Conservation (phyloP, 1,140 invertebrate species). For the Chironomus tepperi region DNA sequence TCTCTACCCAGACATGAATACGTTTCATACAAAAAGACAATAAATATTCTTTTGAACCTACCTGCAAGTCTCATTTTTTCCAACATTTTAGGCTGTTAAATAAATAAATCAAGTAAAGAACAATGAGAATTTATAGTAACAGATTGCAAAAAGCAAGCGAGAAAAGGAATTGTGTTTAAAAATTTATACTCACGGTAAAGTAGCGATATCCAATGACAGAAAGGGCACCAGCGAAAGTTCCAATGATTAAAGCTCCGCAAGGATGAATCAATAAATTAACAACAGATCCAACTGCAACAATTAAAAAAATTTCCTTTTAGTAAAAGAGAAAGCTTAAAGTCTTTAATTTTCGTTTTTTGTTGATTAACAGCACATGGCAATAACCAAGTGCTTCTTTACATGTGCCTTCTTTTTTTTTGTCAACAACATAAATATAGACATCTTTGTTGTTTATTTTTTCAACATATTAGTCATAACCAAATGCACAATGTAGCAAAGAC, state of each 20-base stretch:
- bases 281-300: conserved; percentile 47
- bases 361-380: too few species aligned
- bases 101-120: background rate
- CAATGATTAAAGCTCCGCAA: conserved; percentile 75
- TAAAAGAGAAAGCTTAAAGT: conserved; percentile 59
- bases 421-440: too few species aligned
- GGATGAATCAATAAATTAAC: conserved; percentile 79
- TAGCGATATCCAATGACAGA: conserved; percentile 80
- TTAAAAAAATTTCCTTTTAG: conserved; percentile 47
- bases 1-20: background rate
- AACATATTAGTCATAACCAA: too few species aligned
- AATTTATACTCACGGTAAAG: conserved; percentile 60
- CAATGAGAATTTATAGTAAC: conserved; percentile 12
- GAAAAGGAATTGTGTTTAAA: background rate
- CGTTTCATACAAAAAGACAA: background rate
- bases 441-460: too few species aligned
- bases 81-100: conserved; percentile 18
- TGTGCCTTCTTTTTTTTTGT: too few species aligned
- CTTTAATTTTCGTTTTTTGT: too few species aligned
- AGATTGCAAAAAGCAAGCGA: conserved; percentile 17
- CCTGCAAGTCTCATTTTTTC: conserved; percentile 3
- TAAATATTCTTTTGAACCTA: background rate
- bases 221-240: conserved; percentile 66
- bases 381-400: too few species aligned
- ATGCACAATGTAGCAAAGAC: too few species aligned